A percentile compares a stretch with the other conserved stretches of the same genome.
Evolutionary conservation across 2,888 invertebrate species (phyloP).

Genomic region (Drosophila lacicola): DNA sequence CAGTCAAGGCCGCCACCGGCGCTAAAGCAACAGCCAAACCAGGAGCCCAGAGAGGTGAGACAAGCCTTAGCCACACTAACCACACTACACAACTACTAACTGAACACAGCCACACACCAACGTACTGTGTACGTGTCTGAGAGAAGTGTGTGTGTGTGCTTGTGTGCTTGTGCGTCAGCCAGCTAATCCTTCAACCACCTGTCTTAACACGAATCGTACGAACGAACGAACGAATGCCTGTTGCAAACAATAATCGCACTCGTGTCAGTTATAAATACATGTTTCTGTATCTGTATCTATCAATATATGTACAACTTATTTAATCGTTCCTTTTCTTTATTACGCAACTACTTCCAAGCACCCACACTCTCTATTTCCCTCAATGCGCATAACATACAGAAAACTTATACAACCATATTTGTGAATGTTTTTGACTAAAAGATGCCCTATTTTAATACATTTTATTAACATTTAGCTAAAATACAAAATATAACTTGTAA

Average conservation of each 20-base stretch:
- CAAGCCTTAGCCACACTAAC: constrained; percentile 75
- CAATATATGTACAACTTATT: constrained; percentile 67
- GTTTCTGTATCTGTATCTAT: constrained; percentile 69
- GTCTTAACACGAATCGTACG: constrained; percentile 36
- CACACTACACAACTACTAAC: constrained; percentile 76
- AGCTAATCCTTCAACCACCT: constrained; percentile 45
- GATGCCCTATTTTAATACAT: neutral
- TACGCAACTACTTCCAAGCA: constrained; percentile 10
- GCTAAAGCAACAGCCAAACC: constrained; percentile 66
- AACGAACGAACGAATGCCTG: constrained; percentile 55
- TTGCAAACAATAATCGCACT: constrained; percentile 69
- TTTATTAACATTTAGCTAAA: constrained; percentile 12
- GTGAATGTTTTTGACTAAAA: constrained; percentile 3
- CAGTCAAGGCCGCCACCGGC: constrained; percentile 57
- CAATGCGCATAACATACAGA: neutral
- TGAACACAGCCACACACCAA: constrained; percentile 31
- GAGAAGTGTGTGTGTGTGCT: constrained; percentile 3
- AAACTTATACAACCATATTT: neutral
- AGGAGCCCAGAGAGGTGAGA: constrained; percentile 89
- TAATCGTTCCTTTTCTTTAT: constrained; percentile 39
- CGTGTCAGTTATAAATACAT: constrained; percentile 73
- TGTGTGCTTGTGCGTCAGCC: constrained; percentile 13
- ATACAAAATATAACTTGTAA: neutral
- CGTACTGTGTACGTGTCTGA: constrained; percentile 13
- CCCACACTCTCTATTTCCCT: neutral